Base-by-base conservation (phyloP, 2,113 vertebrate genomes). In the Bothrops jararaca region DNA sequence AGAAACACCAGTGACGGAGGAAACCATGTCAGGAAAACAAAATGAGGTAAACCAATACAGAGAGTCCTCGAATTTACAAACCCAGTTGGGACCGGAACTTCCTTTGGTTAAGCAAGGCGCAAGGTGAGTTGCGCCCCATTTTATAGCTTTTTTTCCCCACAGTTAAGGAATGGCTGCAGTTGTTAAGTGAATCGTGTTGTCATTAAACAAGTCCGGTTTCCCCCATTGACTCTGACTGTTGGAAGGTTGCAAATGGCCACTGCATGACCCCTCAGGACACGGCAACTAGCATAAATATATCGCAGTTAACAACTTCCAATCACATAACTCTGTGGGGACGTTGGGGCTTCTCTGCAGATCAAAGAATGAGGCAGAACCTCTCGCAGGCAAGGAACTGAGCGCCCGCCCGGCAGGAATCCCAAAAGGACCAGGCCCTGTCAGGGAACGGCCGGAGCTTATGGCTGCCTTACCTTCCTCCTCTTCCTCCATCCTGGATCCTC, bases 401-500 rank as follows among this genome's bases (percentile, higher is more conserved):
- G 3, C 13, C n/a, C 20, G 20, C 9, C 50, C 11, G 18, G 4
- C 24, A n/a, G 42, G 42, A 90, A 11, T 11, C 7, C 18, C 0
- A 0, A 57, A 42, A 22, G 53, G 85, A 50, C 56, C 60, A 4
- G 1, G 24, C 64, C 54, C 1, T 80, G 91, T 48, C 0, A 58
- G 53, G 5, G 85, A 89, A 45, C 2, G 29, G 26, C 5, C 69
- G 39, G 34, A 9, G 18, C 34, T 39, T 57, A 20, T 13, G 3
- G 29, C 2, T 42, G 7, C 91, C 97, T 95, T 95, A 98, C 98
- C 98, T 96, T 98, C 99, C 92, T 99, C 98, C 24, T 99, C 99
- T 88, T 99, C 99, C 90, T 99, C 99, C 99, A 99, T 96, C 98
- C 98, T 15, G 98, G 98, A 80, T 98, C 98, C 96, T 99, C 99